Evolutionary conservation across 1,140 invertebrate genomes (phyloP), one percentile per base, ranked within the genome.

Genomic region (Lepeophtheirus salmonis): DNA sequence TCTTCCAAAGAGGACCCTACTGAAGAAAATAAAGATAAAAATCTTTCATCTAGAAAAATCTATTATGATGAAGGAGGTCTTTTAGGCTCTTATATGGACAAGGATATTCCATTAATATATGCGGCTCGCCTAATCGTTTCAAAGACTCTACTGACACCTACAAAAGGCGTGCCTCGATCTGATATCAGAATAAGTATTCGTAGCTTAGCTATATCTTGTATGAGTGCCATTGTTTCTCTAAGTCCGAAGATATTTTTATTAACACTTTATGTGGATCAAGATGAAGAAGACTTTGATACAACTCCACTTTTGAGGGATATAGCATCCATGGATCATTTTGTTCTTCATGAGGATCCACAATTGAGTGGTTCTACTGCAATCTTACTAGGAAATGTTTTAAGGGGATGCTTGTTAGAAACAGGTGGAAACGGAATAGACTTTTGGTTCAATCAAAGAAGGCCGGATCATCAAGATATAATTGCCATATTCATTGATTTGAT

Each of bases 181-280:
- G 72, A 70, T 49, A 80, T 86, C 10, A 74, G 87, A 25, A 84
- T 91, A 14, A 89, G 86, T 62, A 79, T 89, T 0, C 89, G 90
- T 73, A 80, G 83, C 0, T 76, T 88, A 25, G 83, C 86, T 1
- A 67, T 90, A 2, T 79, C 77, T 25, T 88, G 84, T 69, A 66
- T 91, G 1, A 76, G 79, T 1, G 76, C 78, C 50, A 76, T 84
- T 24, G 68, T 88, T 22, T 74, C 74, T 23, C 66, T 89, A 24
- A 79, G 80, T 66, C 85, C 88, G 0, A 72, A 78, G 57, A 69
- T 80, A n/a, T 78, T 86, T 48, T 75, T 79, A 0, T 64, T 79
- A 41, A 76, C 77, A 63, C 67, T 86, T 24, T 70, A 67, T 23
- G 66, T 53, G 12, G 50, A 60, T 41, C 25, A 57, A 21, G 50